phyloP scores from a whole-genome alignment of 1,140 invertebrate species.

The Watersipora subatra region DNA sequence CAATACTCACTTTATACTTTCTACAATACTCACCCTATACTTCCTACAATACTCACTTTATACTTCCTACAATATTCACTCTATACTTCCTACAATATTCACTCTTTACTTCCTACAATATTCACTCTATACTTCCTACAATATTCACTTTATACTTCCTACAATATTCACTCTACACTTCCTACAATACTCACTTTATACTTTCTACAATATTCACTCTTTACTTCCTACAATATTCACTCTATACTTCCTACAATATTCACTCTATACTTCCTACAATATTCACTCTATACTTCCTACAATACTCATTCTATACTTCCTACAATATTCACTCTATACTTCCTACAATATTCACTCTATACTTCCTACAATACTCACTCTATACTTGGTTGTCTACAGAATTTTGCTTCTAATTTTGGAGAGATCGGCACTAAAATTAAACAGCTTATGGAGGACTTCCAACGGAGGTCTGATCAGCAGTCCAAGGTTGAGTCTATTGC shows the following conservation, averaged over 20 bases:
- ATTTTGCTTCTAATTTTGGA: slow-evolving; percentile 91
- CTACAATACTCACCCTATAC: neutral
- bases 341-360: neutral
- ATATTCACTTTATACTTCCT: neutral
- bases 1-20: slow-evolving; percentile 1
- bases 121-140: slow-evolving; percentile 4
- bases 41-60: neutral
- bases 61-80: neutral
- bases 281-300: neutral
- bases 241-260: neutral
- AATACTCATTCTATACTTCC: neutral
- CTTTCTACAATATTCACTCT: neutral
- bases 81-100: slow-evolving; percentile 4
- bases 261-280: slow-evolving; percentile 5
- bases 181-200: neutral
- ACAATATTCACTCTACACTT: neutral
- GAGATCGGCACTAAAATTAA: slow-evolving; percentile 97
- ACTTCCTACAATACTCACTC: neutral
- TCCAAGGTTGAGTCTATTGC: slow-evolving; percentile 88
- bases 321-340: slow-evolving; percentile 1
- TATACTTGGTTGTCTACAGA: slow-evolving; percentile 46
- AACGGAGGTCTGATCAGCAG: slow-evolving; percentile 84
- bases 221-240: neutral
- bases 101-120: neutral
- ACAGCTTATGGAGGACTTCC: slow-evolving; percentile 91